A percentile compares a stretch with the other conserved stretches of the same genome.
Evolutionary conservation across 2,888 invertebrate genomes (phyloP).

Genomic region (Drosophila diplacantha): DNA sequence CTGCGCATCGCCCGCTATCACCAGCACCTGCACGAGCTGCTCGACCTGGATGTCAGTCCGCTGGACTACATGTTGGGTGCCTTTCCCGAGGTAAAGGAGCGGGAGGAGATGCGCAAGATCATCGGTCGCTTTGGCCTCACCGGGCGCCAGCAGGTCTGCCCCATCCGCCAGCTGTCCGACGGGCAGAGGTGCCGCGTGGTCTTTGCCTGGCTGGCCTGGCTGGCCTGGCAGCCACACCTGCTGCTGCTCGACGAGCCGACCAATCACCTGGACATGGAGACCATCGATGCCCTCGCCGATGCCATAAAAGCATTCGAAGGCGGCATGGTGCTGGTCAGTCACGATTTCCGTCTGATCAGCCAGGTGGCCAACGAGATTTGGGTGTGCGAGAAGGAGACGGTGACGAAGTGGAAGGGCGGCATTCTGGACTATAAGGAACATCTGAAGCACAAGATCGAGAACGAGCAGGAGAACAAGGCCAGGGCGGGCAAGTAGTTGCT

Average conservation of each 20-base stretch:
- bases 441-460: background rate
- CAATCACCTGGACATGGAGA: conserved; percentile 98
- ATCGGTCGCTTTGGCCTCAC: conserved; percentile 98
- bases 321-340: conserved; percentile 98
- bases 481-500: background rate
- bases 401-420: conserved; percentile 2
- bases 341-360: conserved; percentile 97
- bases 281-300: conserved; percentile 98
- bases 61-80: too few relatives aligned
- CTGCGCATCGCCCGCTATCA: too few relatives aligned
- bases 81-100: too few relatives aligned
- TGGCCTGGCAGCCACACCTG: conserved; percentile 96
- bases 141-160: conserved; percentile 92
- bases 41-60: too few relatives aligned
- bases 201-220: conserved; percentile 99
- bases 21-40: too few relatives aligned
- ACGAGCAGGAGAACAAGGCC: background rate
- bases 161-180: conserved; percentile 85
- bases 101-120: conserved; percentile 99
- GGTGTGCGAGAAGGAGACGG: conserved; percentile 4
- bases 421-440: background rate
- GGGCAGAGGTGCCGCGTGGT: conserved; percentile 99
- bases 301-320: conserved; percentile 99
- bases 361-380: conserved; percentile 5
- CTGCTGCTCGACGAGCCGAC: conserved; percentile 90